Base-by-base conservation (phyloP, 2,888 invertebrate species). In the Trissolcus brochymenae region DNA sequence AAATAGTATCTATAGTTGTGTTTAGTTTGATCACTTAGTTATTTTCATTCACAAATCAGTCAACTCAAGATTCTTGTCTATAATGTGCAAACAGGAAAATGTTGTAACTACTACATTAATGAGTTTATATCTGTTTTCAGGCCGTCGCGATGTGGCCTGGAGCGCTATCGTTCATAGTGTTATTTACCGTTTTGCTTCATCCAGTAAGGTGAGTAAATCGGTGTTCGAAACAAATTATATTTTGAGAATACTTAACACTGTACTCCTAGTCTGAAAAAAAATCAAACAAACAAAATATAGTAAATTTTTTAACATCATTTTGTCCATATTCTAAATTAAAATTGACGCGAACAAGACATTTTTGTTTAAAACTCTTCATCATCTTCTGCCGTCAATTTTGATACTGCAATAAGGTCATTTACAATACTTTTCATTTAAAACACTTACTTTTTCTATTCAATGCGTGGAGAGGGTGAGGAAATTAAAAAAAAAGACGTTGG, bases 61-160 rank as follows among this genome's bases (percentile, higher is more conserved):
- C 46, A 46, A 16, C 16, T 46, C 3, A 11, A 46, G 46, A n/a
- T 46, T 46, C 1, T n/a, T 46, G 14, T 46, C 0, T 46, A 46
- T 46, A 46, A 46, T 14, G 4, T 46, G 46, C n/a, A 14, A 35
- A 35, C 11, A 35, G 1, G 7, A 11, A 35, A 0, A 35, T 35
- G 6, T 7, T 46, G 6, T 46, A 46, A 46, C n/a, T 46, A 46
- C 46, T 46, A 14, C 16, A 16, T 46, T 46, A 46, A 46, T 81
- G 80, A 82, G n/a, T 46, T 81, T 81, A 80, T 79, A 75, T 83
- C 82, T 83, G 80, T 73, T 89, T 88, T 82, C 85, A 89, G 89
- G 88, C 87, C 86, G 85, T 86, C 87, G 88, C 87, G 83, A 89
- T 89, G 89, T 87, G 88, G 89, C 88, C 87, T 88, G 89, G 88